Evolutionary conservation across 2,113 vertebrate species (phyloP).

Genomic region (Albula glossodonta): DNA sequence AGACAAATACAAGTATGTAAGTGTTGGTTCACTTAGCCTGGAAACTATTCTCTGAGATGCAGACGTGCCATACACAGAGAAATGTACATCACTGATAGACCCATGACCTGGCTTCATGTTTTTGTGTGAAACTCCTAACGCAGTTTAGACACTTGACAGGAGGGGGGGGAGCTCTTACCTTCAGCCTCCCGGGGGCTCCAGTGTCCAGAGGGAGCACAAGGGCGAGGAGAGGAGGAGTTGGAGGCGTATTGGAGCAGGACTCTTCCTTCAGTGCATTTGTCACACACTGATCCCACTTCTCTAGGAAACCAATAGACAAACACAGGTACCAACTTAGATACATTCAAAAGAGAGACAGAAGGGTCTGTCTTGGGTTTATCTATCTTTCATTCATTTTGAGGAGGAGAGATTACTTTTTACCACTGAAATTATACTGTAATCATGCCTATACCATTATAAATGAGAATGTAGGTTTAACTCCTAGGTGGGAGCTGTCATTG

Average conservation of each 20-base stretch:
- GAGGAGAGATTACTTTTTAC: no score
- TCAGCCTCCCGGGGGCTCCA: slow-evolving; percentile 97
- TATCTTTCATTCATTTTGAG: no score
- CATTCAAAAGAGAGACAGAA: slow-evolving; percentile 43
- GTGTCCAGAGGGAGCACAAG: slow-evolving; percentile 91
- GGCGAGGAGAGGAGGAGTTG: slow-evolving; percentile 91
- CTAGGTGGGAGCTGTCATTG: no score
- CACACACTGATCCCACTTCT: slow-evolving; percentile 99
- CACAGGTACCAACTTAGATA: slow-evolving; percentile 89
- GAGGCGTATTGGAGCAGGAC: slow-evolving; percentile 90
- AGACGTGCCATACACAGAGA: no score
- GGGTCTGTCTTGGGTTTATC: no score
- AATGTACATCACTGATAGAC: no score
- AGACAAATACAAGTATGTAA: no score
- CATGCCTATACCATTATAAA: no score
- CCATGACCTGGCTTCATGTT: not conserved
- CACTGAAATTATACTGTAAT: no score
- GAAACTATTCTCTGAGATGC: no score
- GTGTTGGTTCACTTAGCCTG: no score
- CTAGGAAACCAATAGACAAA: slow-evolving; percentile 94
- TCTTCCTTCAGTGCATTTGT: slow-evolving; percentile 87
- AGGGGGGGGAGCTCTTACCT: slow-evolving; percentile 73
- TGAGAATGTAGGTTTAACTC: no score
- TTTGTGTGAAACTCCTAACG: not conserved
- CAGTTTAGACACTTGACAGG: not conserved